Evolutionary conservation across 2,888 invertebrate species (phyloP), one percentile per base, ranked within the genome.

Genomic region (Coleophora deauratella): DNA sequence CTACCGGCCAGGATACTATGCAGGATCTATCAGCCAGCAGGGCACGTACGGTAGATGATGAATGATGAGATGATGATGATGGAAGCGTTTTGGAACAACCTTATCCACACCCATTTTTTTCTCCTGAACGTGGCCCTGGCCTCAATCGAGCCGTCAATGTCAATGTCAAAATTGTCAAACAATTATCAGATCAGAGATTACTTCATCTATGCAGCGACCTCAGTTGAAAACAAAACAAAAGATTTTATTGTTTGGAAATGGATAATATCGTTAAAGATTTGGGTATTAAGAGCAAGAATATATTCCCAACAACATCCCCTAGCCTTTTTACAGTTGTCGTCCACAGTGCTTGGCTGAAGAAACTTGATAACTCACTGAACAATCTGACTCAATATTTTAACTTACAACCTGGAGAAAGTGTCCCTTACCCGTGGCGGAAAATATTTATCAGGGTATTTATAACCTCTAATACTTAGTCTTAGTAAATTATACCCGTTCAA

Each of bases 201-300:
- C n/a, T n/a, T n/a, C n/a, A n/a, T n/a, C n/a, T n/a, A n/a, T n/a
- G n/a, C 12, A 7, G 6, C 33, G 12, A 33, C 11, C 33, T 34
- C 14, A 12, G 12, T 11, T 53, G 49, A 59, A 69, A 79, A 71
- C 75, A 77, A 74, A 76, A 78, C 74, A 77, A 74, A 77, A 66
- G 54, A 66, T 58, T 46, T 47, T 43, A 48, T 51, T 47, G 45
- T 52, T 49, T 49, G 62, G 59, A 69, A 59, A 92, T 93, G 91
- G 91, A 93, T 68, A 74, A 81, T 65, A 85, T 93, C 59, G 88
- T 88, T 66, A 88, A 88, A 58, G 93, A 93, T 79, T 84, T 94
- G 62, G 89, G 90, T 50, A 88, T 94, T 65, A 91, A 90, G 51
- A 81, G 78, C 52, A 91, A 92, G 65, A 91, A 91, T 77, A 81